Evolutionary conservation across 2,888 invertebrate genomes (phyloP).

Genomic region (Girardia tigrina): DNA sequence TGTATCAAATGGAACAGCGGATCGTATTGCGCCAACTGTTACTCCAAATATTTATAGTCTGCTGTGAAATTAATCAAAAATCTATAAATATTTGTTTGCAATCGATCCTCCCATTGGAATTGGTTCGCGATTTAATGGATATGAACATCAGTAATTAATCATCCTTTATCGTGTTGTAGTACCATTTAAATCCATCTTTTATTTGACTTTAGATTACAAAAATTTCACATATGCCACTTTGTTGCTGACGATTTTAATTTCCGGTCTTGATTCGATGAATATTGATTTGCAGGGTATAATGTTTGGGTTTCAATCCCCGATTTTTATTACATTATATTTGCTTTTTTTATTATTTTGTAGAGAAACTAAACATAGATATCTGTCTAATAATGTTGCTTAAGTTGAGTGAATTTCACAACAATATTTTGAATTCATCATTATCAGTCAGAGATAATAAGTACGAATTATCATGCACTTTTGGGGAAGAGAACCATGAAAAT

Average conservation of each 20-base stretch:
- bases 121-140: conserved; percentile 59
- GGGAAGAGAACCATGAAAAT: conserved; percentile 1
- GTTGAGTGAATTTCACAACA: conserved; percentile 19
- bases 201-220: not conserved
- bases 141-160: conserved; percentile 7
- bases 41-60: conserved; percentile 69
- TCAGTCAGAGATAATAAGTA: not conserved
- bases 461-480: not conserved
- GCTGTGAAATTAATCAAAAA: conserved; percentile 69
- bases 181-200: not conserved
- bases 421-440: not conserved
- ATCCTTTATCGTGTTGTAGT: not conserved
- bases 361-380: not conserved
- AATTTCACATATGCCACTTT: not conserved
- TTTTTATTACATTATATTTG: no score
- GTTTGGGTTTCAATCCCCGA: no score
- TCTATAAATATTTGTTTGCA: conserved; percentile 69
- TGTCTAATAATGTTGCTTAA: not conserved
- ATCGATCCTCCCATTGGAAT: conserved; percentile 74
- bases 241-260: not conserved
- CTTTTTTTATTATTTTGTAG: no score
- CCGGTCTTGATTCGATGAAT: not conserved
- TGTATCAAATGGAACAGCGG: conserved; percentile 41
- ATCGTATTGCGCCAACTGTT: conserved; percentile 58
- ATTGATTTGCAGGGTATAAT: not conserved